Percentiles rank a stretch among this genome's conserved stretches.
Evolutionary conservation across 2,113 vertebrate genomes (phyloP).

Genomic region (Chionomys nivalis): DNA sequence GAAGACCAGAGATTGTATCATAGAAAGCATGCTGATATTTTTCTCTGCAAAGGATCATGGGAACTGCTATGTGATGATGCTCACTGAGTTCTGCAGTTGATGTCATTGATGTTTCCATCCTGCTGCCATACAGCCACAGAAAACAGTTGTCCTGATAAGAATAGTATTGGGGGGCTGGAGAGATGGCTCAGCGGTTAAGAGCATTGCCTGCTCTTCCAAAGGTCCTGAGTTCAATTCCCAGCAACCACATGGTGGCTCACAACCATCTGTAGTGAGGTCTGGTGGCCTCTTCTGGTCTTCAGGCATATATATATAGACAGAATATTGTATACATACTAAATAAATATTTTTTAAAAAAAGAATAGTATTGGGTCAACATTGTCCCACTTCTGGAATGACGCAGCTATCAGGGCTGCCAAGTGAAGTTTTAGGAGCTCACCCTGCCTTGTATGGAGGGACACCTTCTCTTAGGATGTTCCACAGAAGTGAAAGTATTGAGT

Average conservation of each 20-base stretch:
- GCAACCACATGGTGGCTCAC: no score
- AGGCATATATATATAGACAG: no score
- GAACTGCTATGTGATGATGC: not conserved
- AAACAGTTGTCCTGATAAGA: not conserved
- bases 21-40: not conserved
- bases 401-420: not conserved
- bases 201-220: no score
- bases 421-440: not conserved
- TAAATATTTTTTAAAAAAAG: no score
- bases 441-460: no score
- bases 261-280: no score
- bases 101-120: not conserved
- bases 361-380: not conserved
- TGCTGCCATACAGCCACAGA: not conserved
- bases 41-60: not conserved
- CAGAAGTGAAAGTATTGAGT: not conserved
- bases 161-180: no score
- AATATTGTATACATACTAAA: no score
- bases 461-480: not conserved
- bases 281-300: no score
- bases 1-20: not conserved
- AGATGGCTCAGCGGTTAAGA: no score
- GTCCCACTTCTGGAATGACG: not conserved
- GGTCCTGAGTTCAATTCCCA: no score
- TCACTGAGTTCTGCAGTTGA: not conserved